A percentile compares a stretch with the other conserved stretches of the same genome.
These are phyloP conservation scores for Sinosuthora webbiana DNA, from an alignment of 2,113 vertebrate species.

Conservation along the genomic window DNA sequence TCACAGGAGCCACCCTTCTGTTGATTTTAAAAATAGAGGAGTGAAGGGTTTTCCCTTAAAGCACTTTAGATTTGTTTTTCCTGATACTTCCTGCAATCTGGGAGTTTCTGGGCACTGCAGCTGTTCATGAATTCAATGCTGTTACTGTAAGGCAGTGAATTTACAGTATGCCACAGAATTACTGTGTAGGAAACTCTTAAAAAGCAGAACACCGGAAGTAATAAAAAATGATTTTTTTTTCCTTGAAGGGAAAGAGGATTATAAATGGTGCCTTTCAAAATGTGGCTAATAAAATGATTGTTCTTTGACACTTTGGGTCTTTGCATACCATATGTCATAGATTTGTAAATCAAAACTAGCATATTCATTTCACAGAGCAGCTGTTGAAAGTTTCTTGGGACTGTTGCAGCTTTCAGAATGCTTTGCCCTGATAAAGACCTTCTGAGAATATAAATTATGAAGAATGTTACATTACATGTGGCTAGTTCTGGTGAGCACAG, in stretches of 20 bases:
- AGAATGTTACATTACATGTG: not conserved
- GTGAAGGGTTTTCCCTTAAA: not conserved
- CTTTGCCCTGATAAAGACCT: not conserved
- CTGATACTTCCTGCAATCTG: not conserved
- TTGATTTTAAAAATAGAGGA: not conserved
- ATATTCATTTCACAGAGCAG: not conserved
- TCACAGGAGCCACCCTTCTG: not conserved
- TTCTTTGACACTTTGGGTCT: not conserved
- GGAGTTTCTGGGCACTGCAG: slow-evolving; percentile 3
- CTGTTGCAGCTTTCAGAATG: not conserved
- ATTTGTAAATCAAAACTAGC: not conserved
- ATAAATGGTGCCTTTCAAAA: not conserved
- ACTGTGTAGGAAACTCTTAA: not conserved
- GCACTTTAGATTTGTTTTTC: not conserved
- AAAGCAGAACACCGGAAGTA: not conserved
- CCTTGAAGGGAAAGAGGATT: not conserved
- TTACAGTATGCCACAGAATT: not conserved
- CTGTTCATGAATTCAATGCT: not conserved
- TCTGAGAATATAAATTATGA: not conserved
- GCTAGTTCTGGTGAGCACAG: not conserved
- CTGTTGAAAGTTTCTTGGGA: not conserved
- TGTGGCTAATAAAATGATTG: not conserved
- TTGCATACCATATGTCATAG: not conserved
- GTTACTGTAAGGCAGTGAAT: slow-evolving; percentile 31
- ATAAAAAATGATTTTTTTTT: not conserved